Evolutionary conservation across 2,888 invertebrate genomes (phyloP), one percentile per base, ranked within the genome.

Genomic region (Drosophila stalkeri): DNA sequence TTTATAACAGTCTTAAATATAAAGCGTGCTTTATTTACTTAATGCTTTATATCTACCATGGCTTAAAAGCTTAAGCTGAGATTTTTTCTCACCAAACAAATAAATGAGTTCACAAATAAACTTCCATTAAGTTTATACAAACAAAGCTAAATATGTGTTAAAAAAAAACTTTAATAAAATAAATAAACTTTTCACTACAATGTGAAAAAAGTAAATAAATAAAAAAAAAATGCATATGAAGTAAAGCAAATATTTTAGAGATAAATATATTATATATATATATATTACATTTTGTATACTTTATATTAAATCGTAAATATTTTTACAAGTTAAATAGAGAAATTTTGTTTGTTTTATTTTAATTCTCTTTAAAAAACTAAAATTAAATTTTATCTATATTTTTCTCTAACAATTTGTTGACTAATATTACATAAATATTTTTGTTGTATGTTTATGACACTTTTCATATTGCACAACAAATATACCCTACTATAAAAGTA

Each of bases 131-230:
- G 35, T 47, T 67, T 67, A 67, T 14, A 46, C 75, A 67, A 68
- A 79, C 47, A 64, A 70, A 3, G 7, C 16, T 23, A 27, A 27
- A 27, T 23, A 16, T 11, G 16, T 49, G 47, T 49, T 23, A 27
- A 47, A 47, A 47, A 47, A 49, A 49, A 8, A n/a, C 16, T 47
- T 77, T 47, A 57, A 54, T 55, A 54, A 39, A 18, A 59, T 60
- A 72, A 72, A 75, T 54, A 68, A 64, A 59, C 61, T 47, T 54
- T 77, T 65, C 56, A 43, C 56, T 56, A 61, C 43, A 65, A 18
- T 23, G n/a, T 23, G 16, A 23, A 43, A 60, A 41, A 18, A 18
- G 23, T 16, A 27, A 27, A 11, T 11, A 31, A 49, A 47, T 27
- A 33, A 18, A 0, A 12, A 0, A 12, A 31, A 47, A 44, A 44